These are phyloP conservation scores for Parascotia fuliginaria DNA, from an alignment of 2,888 invertebrate species.

Conservation along the genomic window DNA sequence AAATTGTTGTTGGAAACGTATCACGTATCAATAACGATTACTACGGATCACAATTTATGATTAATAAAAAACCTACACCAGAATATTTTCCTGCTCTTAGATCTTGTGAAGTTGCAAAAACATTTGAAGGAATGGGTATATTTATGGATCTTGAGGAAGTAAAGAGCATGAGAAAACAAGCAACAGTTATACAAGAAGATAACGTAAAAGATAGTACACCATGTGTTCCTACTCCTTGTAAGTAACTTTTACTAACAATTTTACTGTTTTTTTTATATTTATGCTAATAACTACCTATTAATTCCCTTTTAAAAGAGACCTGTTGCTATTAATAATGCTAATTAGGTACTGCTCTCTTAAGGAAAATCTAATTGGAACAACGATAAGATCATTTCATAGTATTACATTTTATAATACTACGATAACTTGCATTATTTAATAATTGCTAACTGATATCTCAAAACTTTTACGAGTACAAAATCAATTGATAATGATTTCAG, in stretches of 20 bases:
- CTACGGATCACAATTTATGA: constrained; percentile 67
- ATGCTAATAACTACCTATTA: too few relatives aligned
- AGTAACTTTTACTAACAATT: constrained; percentile 51
- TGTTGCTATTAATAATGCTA: too few relatives aligned
- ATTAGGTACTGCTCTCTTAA: too few relatives aligned
- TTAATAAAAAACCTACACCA: constrained; percentile 60
- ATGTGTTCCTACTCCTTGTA: constrained; percentile 71
- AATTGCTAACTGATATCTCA: too few relatives aligned
- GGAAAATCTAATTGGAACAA: too few relatives aligned
- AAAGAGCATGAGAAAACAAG: constrained; percentile 56
- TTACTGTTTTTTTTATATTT: too few relatives aligned
- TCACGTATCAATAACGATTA: constrained; percentile 68
- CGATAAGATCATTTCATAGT: too few relatives aligned
- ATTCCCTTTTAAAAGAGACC: too few relatives aligned
- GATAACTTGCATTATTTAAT: too few relatives aligned
- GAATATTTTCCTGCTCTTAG: constrained; percentile 65
- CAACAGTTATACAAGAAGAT: constrained; percentile 66
- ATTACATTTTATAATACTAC: too few relatives aligned
- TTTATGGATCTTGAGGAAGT: constrained; percentile 61
- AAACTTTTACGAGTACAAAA: neutral
- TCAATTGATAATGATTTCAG: constrained; percentile 60
- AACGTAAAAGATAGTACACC: constrained; percentile 59
- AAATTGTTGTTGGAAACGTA: constrained; percentile 86
- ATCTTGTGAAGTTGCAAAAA: constrained; percentile 60
- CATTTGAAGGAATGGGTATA: constrained; percentile 64